These are phyloP conservation scores for Drosophila trapezifrons DNA, from an alignment of 1,140 invertebrate genomes.

Conservation along the genomic window DNA sequence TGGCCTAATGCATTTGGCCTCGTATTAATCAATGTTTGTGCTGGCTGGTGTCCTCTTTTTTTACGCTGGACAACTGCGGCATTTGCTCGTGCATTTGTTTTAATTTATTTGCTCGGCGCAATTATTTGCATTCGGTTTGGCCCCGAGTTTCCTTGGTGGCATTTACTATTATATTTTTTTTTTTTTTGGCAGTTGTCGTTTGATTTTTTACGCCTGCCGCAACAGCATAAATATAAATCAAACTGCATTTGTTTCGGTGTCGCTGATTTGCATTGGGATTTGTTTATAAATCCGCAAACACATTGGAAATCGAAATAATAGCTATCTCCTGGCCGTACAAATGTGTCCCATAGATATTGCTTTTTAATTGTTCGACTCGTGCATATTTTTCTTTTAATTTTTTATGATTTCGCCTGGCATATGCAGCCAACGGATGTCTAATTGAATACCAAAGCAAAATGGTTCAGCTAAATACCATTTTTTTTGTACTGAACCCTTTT, in stretches of 20 bases:
- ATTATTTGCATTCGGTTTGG: constrained; percentile 74
- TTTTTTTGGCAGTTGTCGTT: constrained; percentile 49
- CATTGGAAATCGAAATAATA: constrained; percentile 65
- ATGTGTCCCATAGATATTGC: constrained; percentile 59
- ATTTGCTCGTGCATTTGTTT: constrained; percentile 41
- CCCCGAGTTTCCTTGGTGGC: constrained; percentile 18
- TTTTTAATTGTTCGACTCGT: constrained; percentile 66
- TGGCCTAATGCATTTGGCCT: constrained; percentile 79
- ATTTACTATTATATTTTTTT: constrained; percentile 14
- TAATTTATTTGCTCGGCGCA: constrained; percentile 71
- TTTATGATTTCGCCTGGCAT: constrained; percentile 21
- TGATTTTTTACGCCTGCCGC: constrained; percentile 39
- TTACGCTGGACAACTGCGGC: constrained; percentile 43
- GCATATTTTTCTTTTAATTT: constrained; percentile 44
- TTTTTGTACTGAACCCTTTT: constrained; percentile 13
- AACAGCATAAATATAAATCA: constrained; percentile 70
- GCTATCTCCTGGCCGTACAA: constrained; percentile 32
- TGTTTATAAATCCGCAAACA: constrained; percentile 77
- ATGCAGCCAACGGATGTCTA: constrained; percentile 33
- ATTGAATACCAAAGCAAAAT: constrained; percentile 44
- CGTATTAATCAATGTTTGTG: constrained; percentile 77
- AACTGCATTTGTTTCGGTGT: constrained; percentile 58
- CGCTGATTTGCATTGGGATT: constrained; percentile 75
- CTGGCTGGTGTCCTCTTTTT: constrained; percentile 18
- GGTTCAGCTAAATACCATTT: constrained; percentile 17